Evolutionary conservation across 2,797 vertebrate species (phyloP).

Genomic region (Enteromius viviparus): DNA sequence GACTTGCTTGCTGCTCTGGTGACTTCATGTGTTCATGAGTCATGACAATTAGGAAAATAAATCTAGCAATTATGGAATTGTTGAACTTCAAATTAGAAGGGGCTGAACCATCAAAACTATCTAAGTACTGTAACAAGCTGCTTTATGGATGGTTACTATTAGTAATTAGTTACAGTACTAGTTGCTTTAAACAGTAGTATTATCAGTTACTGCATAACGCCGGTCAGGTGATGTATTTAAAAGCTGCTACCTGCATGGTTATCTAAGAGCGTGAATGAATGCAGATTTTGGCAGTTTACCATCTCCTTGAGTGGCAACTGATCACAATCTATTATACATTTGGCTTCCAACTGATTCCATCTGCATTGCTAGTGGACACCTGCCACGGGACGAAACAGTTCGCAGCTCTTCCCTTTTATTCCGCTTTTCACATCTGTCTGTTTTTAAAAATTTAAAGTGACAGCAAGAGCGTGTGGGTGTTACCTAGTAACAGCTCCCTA

Average conservation of each 20-base stretch:
- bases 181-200: neutral
- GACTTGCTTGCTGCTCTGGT: neutral
- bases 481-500: conserved; percentile 60
- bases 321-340: conserved; percentile 9
- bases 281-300: neutral
- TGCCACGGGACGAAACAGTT: neutral
- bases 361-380: conserved; percentile 25
- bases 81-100: neutral
- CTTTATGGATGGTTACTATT: neutral
- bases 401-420: conserved; percentile 19
- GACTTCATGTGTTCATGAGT: neutral
- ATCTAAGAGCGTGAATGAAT: neutral
- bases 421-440: conserved; percentile 38
- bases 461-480: conserved; percentile 57
- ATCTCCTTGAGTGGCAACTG: neutral
- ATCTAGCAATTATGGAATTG: neutral
- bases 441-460: conserved; percentile 56
- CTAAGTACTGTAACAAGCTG: neutral
- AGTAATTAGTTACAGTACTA: neutral
- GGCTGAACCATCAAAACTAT: neutral
- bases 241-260: neutral
- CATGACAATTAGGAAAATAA: neutral
- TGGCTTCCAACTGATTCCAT: conserved; percentile 9
- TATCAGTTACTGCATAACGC: neutral
- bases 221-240: neutral